Base-by-base conservation (phyloP, 2,888 invertebrate species). In the Luperina testacea region DNA sequence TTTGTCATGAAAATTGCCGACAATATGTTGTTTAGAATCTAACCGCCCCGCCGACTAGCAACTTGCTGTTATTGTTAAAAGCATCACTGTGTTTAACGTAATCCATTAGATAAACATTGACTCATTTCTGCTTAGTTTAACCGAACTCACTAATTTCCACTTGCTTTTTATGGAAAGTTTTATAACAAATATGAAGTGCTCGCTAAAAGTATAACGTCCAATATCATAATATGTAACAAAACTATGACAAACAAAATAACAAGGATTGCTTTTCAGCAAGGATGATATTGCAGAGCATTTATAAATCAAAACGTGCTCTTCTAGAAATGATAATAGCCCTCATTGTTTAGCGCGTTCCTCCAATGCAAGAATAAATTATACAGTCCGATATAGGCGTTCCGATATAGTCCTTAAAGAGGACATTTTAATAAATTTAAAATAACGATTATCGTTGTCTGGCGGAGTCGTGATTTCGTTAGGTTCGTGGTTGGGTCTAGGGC, bases 381-480 rank as follows among this genome's bases (percentile, higher is more conserved):
- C 95, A 96, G 95, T 95, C 96, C 95, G 96, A 96, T 96, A 95
- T 94, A 95, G 95, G 94, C 93, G 94, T 93, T 92, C 95, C 95
- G 96, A 96, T 96, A 96, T 94, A 95, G 96, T 95, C 96, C 96
- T 96, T 95, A 94, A 95, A 95, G 96, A 95, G 96, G 96, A 96
- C 96, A 96, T 96, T 96, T 96, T 97, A 97, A 97, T 97, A 96
- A 96, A 96, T 96, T 97, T 96, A 96, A 97, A 96, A 96, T 96
- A 96, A 96, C 95, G 96, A 96, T 97, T 96, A 97, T 96, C 96
- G 96, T 95, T 95, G 95, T 95, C 94, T 94, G 92, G 94, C 94
- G 90, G 94, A 96, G 96, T 97, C 97, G 97, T 97, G 97, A 96
- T 97, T 96, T 96, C 96, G 96, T 96, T 96, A 96, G 94, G 95